A percentile compares a stretch with the other conserved stretches of the same genome.
phyloP scores from a whole-genome alignment of 2,888 invertebrate species.

The Eupithecia centaureata region DNA sequence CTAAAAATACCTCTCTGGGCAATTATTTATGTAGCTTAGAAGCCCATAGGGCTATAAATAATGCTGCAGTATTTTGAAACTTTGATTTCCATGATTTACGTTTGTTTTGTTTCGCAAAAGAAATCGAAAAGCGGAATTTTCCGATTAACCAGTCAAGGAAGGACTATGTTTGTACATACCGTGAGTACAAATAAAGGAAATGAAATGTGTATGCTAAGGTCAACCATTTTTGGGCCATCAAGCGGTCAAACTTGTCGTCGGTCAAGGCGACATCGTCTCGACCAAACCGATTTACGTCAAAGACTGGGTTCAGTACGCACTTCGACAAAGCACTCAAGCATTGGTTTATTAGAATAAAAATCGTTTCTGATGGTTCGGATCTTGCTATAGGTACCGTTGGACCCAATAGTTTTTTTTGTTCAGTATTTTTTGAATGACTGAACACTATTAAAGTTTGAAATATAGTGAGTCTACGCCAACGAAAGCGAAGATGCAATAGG shows the following conservation, averaged over 20 bases:
- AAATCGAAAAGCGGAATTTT: slow-evolving; percentile 36
- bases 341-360: background rate
- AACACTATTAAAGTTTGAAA: no score
- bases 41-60: slow-evolving; percentile 2
- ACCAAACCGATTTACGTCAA: slow-evolving; percentile 47
- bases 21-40: background rate
- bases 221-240: slow-evolving; percentile 57
- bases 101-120: background rate
- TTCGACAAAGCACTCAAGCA: slow-evolving; percentile 15
- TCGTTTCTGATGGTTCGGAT: background rate
- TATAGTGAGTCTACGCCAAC: no score
- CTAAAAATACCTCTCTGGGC: background rate
- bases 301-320: slow-evolving; percentile 13
- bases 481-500: no score
- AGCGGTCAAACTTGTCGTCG: slow-evolving; percentile 57
- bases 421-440: background rate
- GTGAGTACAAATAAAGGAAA: slow-evolving; percentile 69
- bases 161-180: slow-evolving; percentile 42
- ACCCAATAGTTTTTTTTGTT: background rate
- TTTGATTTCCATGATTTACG: slow-evolving; percentile 2
- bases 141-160: slow-evolving; percentile 43
- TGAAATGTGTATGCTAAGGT: slow-evolving; percentile 63
- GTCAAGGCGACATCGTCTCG: slow-evolving; percentile 66
- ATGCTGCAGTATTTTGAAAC: background rate
- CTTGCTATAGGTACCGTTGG: background rate